Evolutionary conservation across 2,888 invertebrate species (phyloP).

Genomic region (Leucania comma): DNA sequence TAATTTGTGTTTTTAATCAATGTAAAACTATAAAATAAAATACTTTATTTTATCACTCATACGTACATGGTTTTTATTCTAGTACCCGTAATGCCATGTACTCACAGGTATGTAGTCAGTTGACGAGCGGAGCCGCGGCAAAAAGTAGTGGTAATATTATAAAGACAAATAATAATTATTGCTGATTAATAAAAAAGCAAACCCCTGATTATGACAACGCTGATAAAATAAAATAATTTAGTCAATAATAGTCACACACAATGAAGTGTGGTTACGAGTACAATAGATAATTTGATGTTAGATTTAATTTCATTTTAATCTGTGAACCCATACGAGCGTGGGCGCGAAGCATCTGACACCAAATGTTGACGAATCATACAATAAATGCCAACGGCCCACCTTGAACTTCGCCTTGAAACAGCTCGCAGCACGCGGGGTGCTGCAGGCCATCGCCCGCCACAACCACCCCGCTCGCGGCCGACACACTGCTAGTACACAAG

Average conservation of each 20-base stretch:
- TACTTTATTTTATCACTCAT: too few relatives aligned
- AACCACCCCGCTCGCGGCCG: constrained; percentile 67
- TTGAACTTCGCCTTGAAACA: constrained; percentile 86
- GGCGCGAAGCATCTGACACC: constrained; percentile 65
- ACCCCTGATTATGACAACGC: too few relatives aligned
- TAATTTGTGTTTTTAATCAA: too few relatives aligned
- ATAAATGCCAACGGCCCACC: constrained; percentile 89
- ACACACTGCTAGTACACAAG: constrained; percentile 68
- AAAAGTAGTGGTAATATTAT: not conserved
- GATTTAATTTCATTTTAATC: constrained; percentile 64
- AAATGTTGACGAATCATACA: constrained; percentile 84
- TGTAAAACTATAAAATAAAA: too few relatives aligned
- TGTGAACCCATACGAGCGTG: constrained; percentile 63
- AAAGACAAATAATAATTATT: not conserved
- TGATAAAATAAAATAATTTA: not conserved
- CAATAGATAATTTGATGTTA: constrained; percentile 57
- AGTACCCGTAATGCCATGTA: too few relatives aligned
- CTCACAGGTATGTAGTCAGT: too few relatives aligned
- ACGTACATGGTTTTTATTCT: too few relatives aligned
- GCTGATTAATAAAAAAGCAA: not conserved
- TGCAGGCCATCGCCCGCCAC: constrained; percentile 70
- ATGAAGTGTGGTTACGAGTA: constrained; percentile 35
- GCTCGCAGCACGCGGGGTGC: constrained; percentile 76
- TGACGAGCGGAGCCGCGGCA: too few relatives aligned
- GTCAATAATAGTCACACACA: constrained; percentile 32